Percentiles rank a stretch among this genome's conserved stretches.
Conservation (phyloP, 2,113 vertebrate species). For the Bostrychus sinensis region DNA sequence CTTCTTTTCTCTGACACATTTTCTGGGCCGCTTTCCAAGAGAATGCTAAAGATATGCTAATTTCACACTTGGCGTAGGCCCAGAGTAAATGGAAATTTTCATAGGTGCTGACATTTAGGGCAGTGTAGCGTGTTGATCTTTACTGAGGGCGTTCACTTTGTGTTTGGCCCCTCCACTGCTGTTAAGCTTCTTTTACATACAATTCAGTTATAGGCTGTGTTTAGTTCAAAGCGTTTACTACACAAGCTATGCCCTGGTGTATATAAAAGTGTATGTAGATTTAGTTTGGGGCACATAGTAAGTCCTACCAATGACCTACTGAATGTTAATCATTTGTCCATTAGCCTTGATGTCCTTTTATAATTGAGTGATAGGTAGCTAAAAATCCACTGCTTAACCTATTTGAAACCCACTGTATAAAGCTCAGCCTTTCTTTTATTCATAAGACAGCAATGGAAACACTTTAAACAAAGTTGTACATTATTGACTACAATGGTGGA, state of each 20-base stretch:
- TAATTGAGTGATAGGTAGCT: too few relatives aligned
- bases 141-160: conserved; percentile 5
- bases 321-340: too few relatives aligned
- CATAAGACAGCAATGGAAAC: too few relatives aligned
- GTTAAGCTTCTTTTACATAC: conserved; percentile 22
- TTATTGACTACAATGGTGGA: too few relatives aligned
- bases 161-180: neutral
- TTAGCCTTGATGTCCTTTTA: too few relatives aligned
- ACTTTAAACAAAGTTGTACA: too few relatives aligned
- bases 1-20: conserved; percentile 28
- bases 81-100: conserved; percentile 26
- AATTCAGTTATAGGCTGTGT: neutral
- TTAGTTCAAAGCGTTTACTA: neutral
- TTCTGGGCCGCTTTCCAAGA: conserved; percentile 10
- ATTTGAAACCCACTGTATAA: too few relatives aligned
- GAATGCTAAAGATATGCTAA: conserved; percentile 50
- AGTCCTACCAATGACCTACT: too few relatives aligned
- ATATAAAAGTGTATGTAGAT: neutral
- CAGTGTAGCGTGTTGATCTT: conserved; percentile 46
- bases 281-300: too few relatives aligned
- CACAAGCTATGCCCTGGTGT: neutral
- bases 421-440: too few relatives aligned
- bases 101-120: conserved; percentile 48
- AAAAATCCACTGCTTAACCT: too few relatives aligned
- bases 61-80: conserved; percentile 12